phyloP scores from a whole-genome alignment of 2,797 vertebrate species.

The Adrianichthys oophorus region DNA sequence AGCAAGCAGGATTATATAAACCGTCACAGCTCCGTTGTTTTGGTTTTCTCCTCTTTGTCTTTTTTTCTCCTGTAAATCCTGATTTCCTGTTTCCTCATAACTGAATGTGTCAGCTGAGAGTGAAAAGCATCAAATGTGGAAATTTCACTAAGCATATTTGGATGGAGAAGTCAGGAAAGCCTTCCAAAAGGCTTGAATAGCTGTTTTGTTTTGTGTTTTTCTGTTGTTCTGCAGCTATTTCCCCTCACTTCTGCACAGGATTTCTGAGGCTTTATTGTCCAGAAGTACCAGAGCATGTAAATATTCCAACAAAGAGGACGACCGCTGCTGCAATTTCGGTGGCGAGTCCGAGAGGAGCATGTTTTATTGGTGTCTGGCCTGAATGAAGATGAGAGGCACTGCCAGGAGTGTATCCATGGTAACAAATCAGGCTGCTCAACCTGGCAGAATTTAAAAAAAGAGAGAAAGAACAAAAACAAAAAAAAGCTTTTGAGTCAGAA shows the following conservation, averaged over 20 bases:
- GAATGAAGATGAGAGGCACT: slow-evolving; percentile 45
- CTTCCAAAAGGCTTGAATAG: slow-evolving; percentile 39
- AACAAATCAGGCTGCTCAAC: slow-evolving; percentile 59
- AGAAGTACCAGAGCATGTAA: slow-evolving; percentile 50
- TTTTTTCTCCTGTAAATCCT: slow-evolving; percentile 32
- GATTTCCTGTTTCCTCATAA: too few species aligned
- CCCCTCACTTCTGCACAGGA: slow-evolving; percentile 19
- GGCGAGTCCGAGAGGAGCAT: slow-evolving; percentile 25
- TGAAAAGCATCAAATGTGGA: slow-evolving; percentile 12
- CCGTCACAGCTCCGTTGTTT: slow-evolving; percentile 51
- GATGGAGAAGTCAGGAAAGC: slow-evolving; percentile 31
- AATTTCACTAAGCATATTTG: slow-evolving; percentile 38
- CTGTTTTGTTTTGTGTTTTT: slow-evolving; percentile 29
- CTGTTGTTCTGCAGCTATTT: slow-evolving; percentile 40
- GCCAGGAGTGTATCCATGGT: slow-evolving; percentile 65
- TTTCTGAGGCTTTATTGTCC: slow-evolving; percentile 47
- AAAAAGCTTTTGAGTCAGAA: too few species aligned
- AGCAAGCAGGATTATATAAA: slow-evolving; percentile 76
- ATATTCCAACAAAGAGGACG: slow-evolving; percentile 44
- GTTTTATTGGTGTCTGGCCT: slow-evolving; percentile 54
- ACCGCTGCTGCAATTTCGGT: slow-evolving; percentile 39
- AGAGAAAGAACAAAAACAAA: too few species aligned
- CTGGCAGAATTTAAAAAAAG: slow-evolving; percentile 10
- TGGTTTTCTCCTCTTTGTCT: slow-evolving; percentile 40
- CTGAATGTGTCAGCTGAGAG: too few species aligned